Conservation (phyloP, 2,797 vertebrate species). For the Eulemur mongoz region DNA sequence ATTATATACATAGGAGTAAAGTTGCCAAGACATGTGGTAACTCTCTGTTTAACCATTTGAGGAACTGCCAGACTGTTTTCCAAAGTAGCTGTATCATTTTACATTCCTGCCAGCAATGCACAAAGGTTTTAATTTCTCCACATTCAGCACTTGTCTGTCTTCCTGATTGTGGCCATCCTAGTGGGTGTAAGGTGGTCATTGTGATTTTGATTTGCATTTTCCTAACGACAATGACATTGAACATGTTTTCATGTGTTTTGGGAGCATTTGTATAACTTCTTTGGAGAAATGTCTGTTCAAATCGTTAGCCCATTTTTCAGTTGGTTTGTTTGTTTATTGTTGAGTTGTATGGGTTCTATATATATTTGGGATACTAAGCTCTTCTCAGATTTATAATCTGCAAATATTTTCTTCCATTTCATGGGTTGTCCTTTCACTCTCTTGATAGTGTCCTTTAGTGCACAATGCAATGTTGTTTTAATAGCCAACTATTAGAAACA, state of each 20-base stretch:
- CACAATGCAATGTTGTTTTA: not conserved
- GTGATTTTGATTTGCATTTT: not conserved
- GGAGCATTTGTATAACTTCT: not conserved
- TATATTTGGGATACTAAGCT: not conserved
- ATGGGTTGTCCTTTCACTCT: not conserved
- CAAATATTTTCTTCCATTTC: not conserved
- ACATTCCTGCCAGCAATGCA: not conserved
- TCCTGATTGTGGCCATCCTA: not conserved
- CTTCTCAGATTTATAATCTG: not conserved
- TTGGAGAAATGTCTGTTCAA: conserved; percentile 18
- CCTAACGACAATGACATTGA: not conserved
- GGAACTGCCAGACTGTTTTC: not conserved
- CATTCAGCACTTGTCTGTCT: not conserved
- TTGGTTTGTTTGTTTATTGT: not conserved
- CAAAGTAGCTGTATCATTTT: not conserved
- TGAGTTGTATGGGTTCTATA: not conserved
- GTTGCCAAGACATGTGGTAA: not conserved
- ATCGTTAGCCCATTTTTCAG: not conserved
- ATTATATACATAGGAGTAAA: not conserved
- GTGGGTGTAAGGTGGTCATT: not conserved
- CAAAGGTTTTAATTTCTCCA: not conserved
- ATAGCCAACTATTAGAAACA: conserved; percentile 18
- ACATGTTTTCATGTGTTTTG: not conserved
- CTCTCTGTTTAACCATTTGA: not conserved
- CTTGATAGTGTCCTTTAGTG: not conserved